Conservation (phyloP, 2,113 vertebrate genomes). For the Rhabdornis inornatus region DNA sequence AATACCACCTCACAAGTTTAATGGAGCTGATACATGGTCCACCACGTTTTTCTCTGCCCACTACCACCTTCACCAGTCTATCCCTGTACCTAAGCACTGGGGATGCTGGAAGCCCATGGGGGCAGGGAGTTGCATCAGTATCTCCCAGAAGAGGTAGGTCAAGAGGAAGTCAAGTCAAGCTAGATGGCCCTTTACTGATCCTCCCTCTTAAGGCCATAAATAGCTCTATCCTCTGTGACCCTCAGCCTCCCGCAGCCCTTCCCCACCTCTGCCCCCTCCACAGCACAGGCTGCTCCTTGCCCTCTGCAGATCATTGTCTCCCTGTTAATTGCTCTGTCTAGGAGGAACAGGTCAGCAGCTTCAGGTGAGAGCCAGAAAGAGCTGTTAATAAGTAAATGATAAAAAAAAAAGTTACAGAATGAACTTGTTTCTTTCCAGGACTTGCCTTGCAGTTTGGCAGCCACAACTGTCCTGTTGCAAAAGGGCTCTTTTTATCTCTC, state of each 20-base stretch:
- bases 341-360: conserved; percentile 59
- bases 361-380: conserved; percentile 50
- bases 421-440: conserved; percentile 46
- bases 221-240: conserved; percentile 20
- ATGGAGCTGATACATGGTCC: neutral
- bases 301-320: conserved; percentile 61
- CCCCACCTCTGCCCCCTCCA: neutral
- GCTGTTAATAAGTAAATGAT: conserved; percentile 66
- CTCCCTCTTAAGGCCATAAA: conserved; percentile 38
- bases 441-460: conserved; percentile 20
- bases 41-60: neutral
- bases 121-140: neutral
- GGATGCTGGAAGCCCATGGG: neutral
- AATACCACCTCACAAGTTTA: neutral
- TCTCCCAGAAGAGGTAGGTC: conserved; percentile 4
- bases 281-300: conserved; percentile 51
- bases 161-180: conserved; percentile 38
- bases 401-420: conserved; percentile 53
- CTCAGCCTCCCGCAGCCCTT: neutral
- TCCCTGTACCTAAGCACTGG: neutral
- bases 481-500: neutral
- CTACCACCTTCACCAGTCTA: neutral
- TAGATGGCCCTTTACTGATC: conserved; percentile 31
- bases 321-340: conserved; percentile 44
- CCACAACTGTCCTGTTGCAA: neutral